These are phyloP conservation scores for Aproaerema taeniolella DNA, from an alignment of 2,888 invertebrate genomes.

Conservation along the genomic window DNA sequence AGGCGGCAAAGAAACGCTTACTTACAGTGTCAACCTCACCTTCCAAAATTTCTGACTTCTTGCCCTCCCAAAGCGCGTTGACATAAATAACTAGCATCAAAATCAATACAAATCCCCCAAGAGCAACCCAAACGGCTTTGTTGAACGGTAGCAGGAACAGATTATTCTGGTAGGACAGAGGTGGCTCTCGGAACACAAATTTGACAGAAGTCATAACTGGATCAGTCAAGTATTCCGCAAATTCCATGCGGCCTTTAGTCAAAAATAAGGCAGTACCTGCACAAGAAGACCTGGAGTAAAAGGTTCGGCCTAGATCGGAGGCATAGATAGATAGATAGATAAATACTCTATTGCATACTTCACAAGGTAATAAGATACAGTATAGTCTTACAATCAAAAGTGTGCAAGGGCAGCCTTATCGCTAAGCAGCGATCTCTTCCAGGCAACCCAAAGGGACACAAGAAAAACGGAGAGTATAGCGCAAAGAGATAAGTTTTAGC, in stretches of 20 bases:
- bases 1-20: too few relatives aligned
- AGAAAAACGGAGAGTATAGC: too few relatives aligned
- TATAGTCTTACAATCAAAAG: too few relatives aligned
- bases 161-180: constrained; percentile 80
- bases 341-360: too few relatives aligned
- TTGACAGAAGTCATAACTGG: constrained; percentile 50
- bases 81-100: constrained; percentile 18
- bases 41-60: neutral
- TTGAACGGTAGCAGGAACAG: constrained; percentile 80
- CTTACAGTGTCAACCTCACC: neutral
- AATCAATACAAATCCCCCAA: constrained; percentile 54
- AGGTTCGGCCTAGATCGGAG: too few relatives aligned
- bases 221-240: constrained; percentile 63
- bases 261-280: constrained; percentile 47
- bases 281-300: too few relatives aligned
- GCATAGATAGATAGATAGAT: too few relatives aligned
- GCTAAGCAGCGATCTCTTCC: too few relatives aligned
- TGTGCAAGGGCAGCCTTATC: too few relatives aligned
- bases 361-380: too few relatives aligned
- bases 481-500: too few relatives aligned
- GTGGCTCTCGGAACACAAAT: constrained; percentile 81
- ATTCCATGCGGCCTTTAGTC: constrained; percentile 28
- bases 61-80: constrained; percentile 1
- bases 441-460: too few relatives aligned
- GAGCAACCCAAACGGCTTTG: constrained; percentile 77